These are phyloP conservation scores for Drosophila carrolli DNA, from an alignment of 1,140 invertebrate species.

Conservation along the genomic window DNA sequence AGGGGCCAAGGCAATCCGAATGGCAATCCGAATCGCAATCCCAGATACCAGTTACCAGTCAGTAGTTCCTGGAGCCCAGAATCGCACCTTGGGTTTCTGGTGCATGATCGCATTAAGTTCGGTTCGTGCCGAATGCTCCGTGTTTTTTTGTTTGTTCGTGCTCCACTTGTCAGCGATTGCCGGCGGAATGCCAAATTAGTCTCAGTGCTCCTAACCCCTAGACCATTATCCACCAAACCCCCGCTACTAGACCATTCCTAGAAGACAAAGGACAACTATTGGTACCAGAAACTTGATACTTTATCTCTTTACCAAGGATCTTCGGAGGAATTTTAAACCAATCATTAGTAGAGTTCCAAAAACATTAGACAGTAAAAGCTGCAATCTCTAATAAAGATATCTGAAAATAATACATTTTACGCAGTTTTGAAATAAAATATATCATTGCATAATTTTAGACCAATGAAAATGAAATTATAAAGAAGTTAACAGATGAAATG, in stretches of 20 bases:
- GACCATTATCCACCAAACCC: no score
- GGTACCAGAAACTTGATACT: neutral
- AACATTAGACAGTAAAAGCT: no score
- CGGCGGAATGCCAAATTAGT: constrained; percentile 77
- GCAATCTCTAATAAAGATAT: no score
- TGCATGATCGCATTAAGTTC: constrained; percentile 73
- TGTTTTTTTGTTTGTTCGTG: constrained; percentile 57
- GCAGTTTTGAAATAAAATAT: no score
- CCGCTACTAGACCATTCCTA: neutral
- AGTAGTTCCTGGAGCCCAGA: constrained; percentile 16
- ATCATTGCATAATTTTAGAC: no score
- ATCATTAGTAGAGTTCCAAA: neutral
- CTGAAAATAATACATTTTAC: no score
- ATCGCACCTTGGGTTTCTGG: constrained; percentile 27
- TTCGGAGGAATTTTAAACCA: neutral
- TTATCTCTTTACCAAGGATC: neutral
- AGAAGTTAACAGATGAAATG: no score
- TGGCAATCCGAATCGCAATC: constrained; percentile 1
- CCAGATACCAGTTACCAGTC: constrained; percentile 25
- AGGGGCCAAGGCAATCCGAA: constrained; percentile 5
- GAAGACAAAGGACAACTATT: constrained; percentile 2
- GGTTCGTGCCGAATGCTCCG: constrained; percentile 30
- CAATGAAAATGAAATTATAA: no score
- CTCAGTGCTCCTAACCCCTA: constrained; percentile 1
- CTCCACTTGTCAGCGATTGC: constrained; percentile 66